phyloP scores from a whole-genome alignment of 2,797 vertebrate species.

The Hippoglossus hippoglossus region DNA sequence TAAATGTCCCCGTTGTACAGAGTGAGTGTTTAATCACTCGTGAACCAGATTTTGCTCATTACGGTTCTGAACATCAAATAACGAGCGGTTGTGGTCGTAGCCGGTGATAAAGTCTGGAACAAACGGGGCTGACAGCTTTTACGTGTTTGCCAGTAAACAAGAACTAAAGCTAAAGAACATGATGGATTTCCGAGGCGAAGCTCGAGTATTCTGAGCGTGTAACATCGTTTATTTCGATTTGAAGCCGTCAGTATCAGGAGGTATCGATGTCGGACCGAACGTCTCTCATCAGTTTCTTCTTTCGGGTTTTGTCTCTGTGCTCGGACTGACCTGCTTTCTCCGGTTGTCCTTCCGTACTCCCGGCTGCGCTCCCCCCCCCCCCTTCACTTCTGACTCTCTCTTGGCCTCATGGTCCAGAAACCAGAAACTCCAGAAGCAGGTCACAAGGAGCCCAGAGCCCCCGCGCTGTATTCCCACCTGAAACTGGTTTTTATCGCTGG shows the following conservation, averaged over 20 bases:
- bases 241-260: conserved; percentile 49
- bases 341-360: conserved; percentile 40
- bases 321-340: conserved; percentile 63
- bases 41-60: conserved; percentile 32
- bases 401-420: conserved; percentile 63
- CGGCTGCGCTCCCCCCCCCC: conserved; percentile 2
- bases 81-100: conserved; percentile 17
- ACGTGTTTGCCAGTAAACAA: conserved; percentile 40
- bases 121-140: conserved; percentile 42
- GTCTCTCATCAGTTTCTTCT: conserved; percentile 43
- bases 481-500: conserved; percentile 26
- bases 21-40: conserved; percentile 34
- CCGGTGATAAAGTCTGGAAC: conserved; percentile 26
- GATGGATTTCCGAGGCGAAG: conserved; percentile 52
- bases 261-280: conserved; percentile 23
- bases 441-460: conserved; percentile 52
- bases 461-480: conserved; percentile 37
- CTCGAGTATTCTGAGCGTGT: conserved; percentile 17
- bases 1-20: conserved; percentile 8
- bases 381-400: conserved; percentile 34
- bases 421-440: conserved; percentile 64
- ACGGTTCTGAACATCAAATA: conserved; percentile 29
- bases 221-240: conserved; percentile 57
- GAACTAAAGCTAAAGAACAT: conserved; percentile 35
- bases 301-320: conserved; percentile 43